These are phyloP conservation scores for Oscheius sp. DNA, from an alignment of 2,888 invertebrate genomes.

Conservation along the genomic window DNA sequence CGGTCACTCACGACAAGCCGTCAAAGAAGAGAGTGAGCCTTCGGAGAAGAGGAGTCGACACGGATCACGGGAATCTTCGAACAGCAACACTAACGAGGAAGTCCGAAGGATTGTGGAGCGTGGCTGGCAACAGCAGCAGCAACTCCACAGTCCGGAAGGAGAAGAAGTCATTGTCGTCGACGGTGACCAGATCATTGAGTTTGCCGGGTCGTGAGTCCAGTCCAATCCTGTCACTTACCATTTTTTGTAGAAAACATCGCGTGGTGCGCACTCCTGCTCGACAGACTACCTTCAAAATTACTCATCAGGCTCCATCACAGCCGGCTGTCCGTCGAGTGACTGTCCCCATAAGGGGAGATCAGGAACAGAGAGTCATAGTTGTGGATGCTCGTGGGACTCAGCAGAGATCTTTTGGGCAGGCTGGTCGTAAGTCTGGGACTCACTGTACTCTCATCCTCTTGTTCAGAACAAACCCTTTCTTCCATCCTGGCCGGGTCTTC, in stretches of 20 bases:
- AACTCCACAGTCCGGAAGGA: not conserved
- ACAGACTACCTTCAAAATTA: not conserved
- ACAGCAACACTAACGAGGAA: conserved; percentile 57
- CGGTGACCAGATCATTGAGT: not conserved
- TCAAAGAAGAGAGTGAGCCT: not conserved
- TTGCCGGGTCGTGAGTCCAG: not conserved
- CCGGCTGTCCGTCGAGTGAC: conserved; percentile 25
- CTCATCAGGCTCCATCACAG: not conserved
- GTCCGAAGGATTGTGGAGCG: conserved; percentile 31
- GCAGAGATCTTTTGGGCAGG: not conserved
- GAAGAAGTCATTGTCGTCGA: conserved; percentile 30
- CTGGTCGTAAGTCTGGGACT: not conserved
- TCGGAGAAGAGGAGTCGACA: conserved; percentile 64
- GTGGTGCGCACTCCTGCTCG: not conserved
- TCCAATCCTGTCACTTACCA: not conserved
- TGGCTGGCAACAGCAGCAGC: conserved; percentile 9
- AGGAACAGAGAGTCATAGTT: conserved; percentile 31
- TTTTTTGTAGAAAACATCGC: not conserved
- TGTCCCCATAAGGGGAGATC: conserved; percentile 20
- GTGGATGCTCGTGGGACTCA: conserved; percentile 17
- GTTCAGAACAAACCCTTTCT: conserved; percentile 32
- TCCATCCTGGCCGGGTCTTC: conserved; percentile 22
- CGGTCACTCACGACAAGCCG: not conserved
- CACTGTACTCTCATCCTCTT: not conserved
- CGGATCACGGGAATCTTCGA: conserved; percentile 62